Evolutionary conservation across 2,113 vertebrate species (phyloP).

Genomic region (Phycodurus eques): DNA sequence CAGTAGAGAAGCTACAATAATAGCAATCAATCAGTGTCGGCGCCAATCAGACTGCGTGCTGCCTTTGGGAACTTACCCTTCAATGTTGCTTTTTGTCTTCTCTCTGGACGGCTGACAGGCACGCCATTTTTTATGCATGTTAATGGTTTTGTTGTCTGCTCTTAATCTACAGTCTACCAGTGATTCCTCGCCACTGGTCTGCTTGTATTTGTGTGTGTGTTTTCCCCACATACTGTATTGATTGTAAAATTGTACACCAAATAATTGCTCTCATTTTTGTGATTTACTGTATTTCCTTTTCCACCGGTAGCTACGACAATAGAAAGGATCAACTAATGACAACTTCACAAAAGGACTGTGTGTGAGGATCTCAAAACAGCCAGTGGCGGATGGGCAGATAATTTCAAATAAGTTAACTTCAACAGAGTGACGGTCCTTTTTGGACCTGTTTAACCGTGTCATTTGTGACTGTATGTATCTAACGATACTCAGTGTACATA

Average conservation of each 20-base stretch:
- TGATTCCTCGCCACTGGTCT: constrained; percentile 29
- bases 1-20: constrained; percentile 34
- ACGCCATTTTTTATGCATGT: constrained; percentile 20
- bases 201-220: constrained; percentile 1
- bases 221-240: background rate
- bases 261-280: too few species aligned
- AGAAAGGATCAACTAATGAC: too few species aligned
- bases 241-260: background rate
- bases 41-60: constrained; percentile 53
- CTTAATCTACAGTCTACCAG: constrained; percentile 53
- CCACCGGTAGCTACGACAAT: too few species aligned
- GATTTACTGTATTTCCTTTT: too few species aligned
- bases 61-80: constrained; percentile 46
- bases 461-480: too few species aligned
- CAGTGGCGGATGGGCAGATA: too few species aligned
- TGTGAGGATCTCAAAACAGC: too few species aligned
- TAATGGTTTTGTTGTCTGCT: constrained; percentile 38
- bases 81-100: constrained; percentile 52
- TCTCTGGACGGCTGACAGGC: constrained; percentile 57
- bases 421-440: too few species aligned
- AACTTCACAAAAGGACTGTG: too few species aligned
- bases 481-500: too few species aligned
- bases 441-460: too few species aligned
- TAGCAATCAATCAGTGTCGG: constrained; percentile 56
- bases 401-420: too few species aligned